phyloP scores from a whole-genome alignment of 2,797 vertebrate genomes.

The Phaenicophaeus curvirostris region DNA sequence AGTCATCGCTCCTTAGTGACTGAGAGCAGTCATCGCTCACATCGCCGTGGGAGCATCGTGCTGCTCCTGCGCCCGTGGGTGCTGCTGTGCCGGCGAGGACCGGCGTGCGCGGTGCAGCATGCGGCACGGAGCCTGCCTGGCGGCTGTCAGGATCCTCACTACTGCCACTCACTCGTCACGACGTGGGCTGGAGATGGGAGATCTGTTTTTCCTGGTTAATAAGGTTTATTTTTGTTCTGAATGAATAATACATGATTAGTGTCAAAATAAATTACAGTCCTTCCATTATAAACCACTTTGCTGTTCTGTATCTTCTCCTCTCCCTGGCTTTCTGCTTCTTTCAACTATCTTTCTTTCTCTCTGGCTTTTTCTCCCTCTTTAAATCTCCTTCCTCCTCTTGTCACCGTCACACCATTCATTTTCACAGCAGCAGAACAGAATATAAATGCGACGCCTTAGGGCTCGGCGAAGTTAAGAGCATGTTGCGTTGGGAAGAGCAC shows the following conservation, averaged over 20 bases:
- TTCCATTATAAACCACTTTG: constrained; percentile 58
- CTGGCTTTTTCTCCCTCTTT: constrained; percentile 16
- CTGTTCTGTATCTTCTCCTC: constrained; percentile 23
- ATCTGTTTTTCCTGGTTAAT: constrained; percentile 73
- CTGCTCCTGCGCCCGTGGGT: not conserved
- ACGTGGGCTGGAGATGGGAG: constrained; percentile 47
- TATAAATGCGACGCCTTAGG: constrained; percentile 56
- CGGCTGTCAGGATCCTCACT: not conserved
- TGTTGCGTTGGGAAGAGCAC: not conserved
- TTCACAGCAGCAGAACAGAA: constrained; percentile 23
- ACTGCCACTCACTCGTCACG: not conserved
- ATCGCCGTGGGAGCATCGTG: too few relatives aligned
- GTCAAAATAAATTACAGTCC: constrained; percentile 71
- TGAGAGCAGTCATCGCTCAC: too few relatives aligned
- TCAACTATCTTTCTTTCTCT: constrained; percentile 28
- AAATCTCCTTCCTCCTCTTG: constrained; percentile 25
- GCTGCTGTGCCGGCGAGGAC: not conserved
- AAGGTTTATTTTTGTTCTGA: constrained; percentile 73
- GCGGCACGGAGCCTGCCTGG: not conserved
- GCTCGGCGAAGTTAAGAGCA: constrained; percentile 35
- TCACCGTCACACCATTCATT: constrained; percentile 37
- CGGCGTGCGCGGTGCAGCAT: not conserved
- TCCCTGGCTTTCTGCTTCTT: constrained; percentile 34
- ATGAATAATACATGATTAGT: constrained; percentile 72
- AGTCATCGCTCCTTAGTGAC: not conserved